These are phyloP conservation scores for Boloria euphrosyne DNA, from an alignment of 2,888 invertebrate species.

Conservation along the genomic window DNA sequence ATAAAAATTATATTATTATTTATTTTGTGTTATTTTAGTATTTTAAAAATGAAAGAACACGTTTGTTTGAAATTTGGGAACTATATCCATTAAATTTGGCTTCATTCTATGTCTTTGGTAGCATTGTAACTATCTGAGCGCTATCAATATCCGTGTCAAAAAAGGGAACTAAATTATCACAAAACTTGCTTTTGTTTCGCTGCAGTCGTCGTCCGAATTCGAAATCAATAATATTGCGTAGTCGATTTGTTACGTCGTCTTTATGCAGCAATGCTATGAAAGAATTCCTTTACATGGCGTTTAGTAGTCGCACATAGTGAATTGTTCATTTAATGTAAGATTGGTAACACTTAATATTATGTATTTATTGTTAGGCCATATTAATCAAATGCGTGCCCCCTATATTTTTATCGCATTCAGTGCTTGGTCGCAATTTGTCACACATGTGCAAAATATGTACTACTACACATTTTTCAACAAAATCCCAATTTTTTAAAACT, in stretches of 20 bases:
- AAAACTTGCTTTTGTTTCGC: slow-evolving; percentile 57
- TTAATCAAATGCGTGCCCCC: slow-evolving; percentile 73
- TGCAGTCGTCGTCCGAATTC: slow-evolving; percentile 74
- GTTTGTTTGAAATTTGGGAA: background rate
- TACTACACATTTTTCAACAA: slow-evolving; percentile 52
- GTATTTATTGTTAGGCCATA: slow-evolving; percentile 74
- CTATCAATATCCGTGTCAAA: slow-evolving; percentile 53
- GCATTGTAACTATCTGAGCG: slow-evolving; percentile 50
- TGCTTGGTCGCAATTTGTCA: slow-evolving; percentile 66
- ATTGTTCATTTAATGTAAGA: slow-evolving; percentile 82
- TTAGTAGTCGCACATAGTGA: slow-evolving; percentile 83
- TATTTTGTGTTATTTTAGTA: background rate
- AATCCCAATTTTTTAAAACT: slow-evolving; percentile 37
- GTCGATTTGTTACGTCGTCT: slow-evolving; percentile 73
- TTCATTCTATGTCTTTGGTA: slow-evolving; percentile 24
- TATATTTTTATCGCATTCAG: slow-evolving; percentile 58
- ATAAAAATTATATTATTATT: background rate
- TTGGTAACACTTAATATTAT: slow-evolving; percentile 79
- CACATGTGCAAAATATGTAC: slow-evolving; percentile 66
- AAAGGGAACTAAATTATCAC: slow-evolving; percentile 63
- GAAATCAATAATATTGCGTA: slow-evolving; percentile 75
- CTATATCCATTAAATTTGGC: background rate
- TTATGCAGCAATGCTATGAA: slow-evolving; percentile 83
- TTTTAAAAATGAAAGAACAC: background rate
- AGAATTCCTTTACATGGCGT: slow-evolving; percentile 79